Base-by-base conservation (phyloP, 53 echinoderm and acorn worm genomes). In the Henricia sp. region DNA sequence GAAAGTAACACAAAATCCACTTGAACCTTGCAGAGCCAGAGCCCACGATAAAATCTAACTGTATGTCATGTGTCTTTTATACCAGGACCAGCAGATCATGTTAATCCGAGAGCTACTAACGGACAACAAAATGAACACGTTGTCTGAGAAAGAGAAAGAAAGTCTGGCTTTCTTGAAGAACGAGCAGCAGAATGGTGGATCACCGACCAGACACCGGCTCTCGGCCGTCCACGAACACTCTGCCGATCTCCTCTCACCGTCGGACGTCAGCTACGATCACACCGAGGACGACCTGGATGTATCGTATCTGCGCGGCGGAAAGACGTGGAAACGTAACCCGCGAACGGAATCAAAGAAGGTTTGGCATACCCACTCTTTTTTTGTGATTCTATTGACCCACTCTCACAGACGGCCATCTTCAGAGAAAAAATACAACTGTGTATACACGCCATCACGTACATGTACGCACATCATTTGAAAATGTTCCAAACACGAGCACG, bases 231-330 rank as follows among this genome's bases (percentile, higher is more conserved):
- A 99, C 38, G 99, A 99, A 70, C 65, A 70, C 27, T 99, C 99
- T 1, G 99, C 90, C 26, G 93, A 99, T 50, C 88, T 99, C 28
- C 87, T 99, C 10, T 94, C 94, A 8, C 85, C 90, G 11, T 99
- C 99, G 3, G 99, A 99, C 50, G 80, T 99, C 37, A 95, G 94
- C 82, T 90, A 95, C 37, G 99, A 99, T 42, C 87, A 90, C 77
- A 99, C 99, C n/a, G 99, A 99, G 34, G 99, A 99, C 35, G 99
- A 99, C 44, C 83, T 99, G 14, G 94, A 99, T 42, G 85, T 91
- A 37, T 99, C 99, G 28, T 92, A 91, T 40, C 84, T 99, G 57
- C 70, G 99, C 43, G 92, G 85, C 71, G 99, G 99, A 8, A 99
- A 90, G 88, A 83, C 94, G 50, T 99, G 94, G 94, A 90, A 82